Base-by-base conservation (phyloP, 1,140 invertebrate genomes). In the Mizuhopecten yessoensis region DNA sequence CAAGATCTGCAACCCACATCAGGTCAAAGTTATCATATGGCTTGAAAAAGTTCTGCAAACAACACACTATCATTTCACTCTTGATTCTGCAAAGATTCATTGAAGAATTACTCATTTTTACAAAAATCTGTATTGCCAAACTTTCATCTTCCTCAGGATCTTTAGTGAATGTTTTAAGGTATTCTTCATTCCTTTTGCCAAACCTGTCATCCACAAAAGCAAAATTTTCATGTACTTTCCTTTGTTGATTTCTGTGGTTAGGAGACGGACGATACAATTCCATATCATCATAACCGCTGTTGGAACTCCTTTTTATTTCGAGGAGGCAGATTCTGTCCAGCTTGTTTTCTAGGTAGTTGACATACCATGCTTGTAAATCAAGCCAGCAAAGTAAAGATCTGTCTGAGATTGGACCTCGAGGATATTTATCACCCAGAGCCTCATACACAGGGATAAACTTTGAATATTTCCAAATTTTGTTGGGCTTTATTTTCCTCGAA, bases 351-450 rank as follows among this genome's bases (percentile, higher is more conserved):
- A 86, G n/a, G 86, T 88, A 90, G 88, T 88, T 42, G 36, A 45
- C 23, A 88, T 90, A 89, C 91, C 91, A 92, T 86, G 87, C 57
- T 49, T 92, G 91, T 33, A 92, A 86, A 20, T 92, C 91, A 34
- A 92, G 86, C 87, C 89, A 92, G n/a, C 89, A 92, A 23, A 45
- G 42, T 34, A 87, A 57, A 29, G 91, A 57, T 90, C 45, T 49
- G 20, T 34, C 36, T 17, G 88, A 87, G 15, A 92, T 45, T 86
- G 87, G 49, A 23, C 34, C 57, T 10, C 17, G 15, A 17, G 90
- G 90, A 88, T 87, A 87, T 86, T 86, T 90, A 10, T 39, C 34
- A 29, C 75, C 34, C 34, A 86, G 45, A 33, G 17, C 49, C 23
- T 90, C 45, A 29, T 33, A 34, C 23, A 90, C 39, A 36, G 90